Base-by-base conservation (phyloP, 2,888 invertebrate genomes). In the Odontocerum albicorne region DNA sequence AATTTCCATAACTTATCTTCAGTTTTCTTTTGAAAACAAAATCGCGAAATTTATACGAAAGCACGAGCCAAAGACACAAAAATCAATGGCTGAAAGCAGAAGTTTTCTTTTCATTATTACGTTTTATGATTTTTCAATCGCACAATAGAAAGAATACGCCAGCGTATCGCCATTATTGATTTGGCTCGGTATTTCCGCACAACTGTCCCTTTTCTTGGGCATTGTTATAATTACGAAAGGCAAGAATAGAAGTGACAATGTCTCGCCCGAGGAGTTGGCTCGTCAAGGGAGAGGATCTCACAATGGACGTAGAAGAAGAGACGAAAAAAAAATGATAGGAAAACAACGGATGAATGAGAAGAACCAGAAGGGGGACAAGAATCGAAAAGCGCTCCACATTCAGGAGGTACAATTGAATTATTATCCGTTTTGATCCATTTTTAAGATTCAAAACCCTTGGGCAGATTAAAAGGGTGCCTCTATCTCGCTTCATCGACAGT, bases 371-470 rank as follows among this genome's bases (percentile, higher is more conserved):
- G 33, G 36, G 46, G 44, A 55, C 47, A 49, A 59, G 53, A 56
- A 59, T 59, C 59, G 53, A 58, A 56, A 53, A 49, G 57, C 57
- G 52, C 56, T 38, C 56, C 36, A 45, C 53, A 54, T 59, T 55
- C 58, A 43, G 39, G 47, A 40, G 49, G 40, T 32, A 59, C 59
- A 59, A 59, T 59, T 59, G 55, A 59, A 59, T 59, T 59, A 55
- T 59, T 59, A 56, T 56, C 56, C 53, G 56, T 53, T 59, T 52
- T 56, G 59, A 59, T 56, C 56, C 59, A 50, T 56, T 59, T 59
- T 49, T 31, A n/a, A 52, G 35, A 55, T 59, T 59, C 59, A 52
- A 59, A 59, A 49, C 59, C 55, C 55, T 39, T 27, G 55, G 55
- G 55, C 49, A 40, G 16, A 42, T 44, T 50, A 10, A 27, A 17